Evolutionary conservation across 1,140 invertebrate species (phyloP), one percentile per base, ranked within the genome.

Genomic region (Tetramorium simillimum): DNA sequence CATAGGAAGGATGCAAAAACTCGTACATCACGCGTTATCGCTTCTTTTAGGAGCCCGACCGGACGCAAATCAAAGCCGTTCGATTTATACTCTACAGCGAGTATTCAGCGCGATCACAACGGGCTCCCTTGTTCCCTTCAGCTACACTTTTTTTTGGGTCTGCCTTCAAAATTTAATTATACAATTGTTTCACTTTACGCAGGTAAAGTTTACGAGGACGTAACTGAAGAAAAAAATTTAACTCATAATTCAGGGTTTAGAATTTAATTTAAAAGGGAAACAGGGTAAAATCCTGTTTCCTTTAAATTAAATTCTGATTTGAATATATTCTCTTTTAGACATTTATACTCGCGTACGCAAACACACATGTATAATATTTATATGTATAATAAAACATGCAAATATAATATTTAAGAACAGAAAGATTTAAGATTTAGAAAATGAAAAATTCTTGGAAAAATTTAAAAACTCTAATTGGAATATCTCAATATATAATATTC

Each of bases 1-100:
- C 33, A 49, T 21, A 56, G 62, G 33, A 33, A 65, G 77, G 63
- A 70, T 56, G 78, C 37, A 56, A 81, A 81, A 70, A 69, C 78
- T 81, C 78, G 78, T 81, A 81, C 21, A 81, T 81, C 78, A 81
- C 49, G 49, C 21, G 63, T 81, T 81, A 81, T 81, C 78, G 78
- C 18, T 70, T 56, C 63, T 51, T 81, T 70, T 70, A 70, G 78
- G 28, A 81, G 49, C 10, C 37, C 63, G 40, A 56, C 78, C 63
- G 53, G 63, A 56, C 51, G 65, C 63, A 56, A 70, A 67, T 80
- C 77, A 69, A 53, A 80, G 24, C 49, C 33, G 78, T 81, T 81
- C 78, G 78, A 81, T 81, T 70, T 70, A 81, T 69, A 69, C 21
- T 33, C 43, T 18, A 21, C 40, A 63, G 21, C 28, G 40, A 43